These are phyloP conservation scores for Malacoctenus gilli DNA, from an alignment of 2,797 vertebrate genomes.

Conservation along the genomic window DNA sequence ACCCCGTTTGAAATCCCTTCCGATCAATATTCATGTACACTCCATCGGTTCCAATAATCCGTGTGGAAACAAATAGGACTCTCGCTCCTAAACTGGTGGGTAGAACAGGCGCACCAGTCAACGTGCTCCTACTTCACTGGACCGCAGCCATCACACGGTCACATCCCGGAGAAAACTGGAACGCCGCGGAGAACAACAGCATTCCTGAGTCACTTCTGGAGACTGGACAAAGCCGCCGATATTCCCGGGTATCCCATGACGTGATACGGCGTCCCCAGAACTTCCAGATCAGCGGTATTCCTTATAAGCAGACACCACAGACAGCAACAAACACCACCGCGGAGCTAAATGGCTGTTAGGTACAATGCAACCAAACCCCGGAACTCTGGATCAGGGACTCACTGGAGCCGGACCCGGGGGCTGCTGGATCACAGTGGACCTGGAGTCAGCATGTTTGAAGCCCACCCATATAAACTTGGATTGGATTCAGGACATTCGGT, in stretches of 20 bases:
- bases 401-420: conserved; percentile 35
- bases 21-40: conserved; percentile 56
- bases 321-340: conserved; percentile 56
- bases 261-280: conserved; percentile 32
- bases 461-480: too few relatives aligned
- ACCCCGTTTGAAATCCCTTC: conserved; percentile 59
- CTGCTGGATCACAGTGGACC: not conserved
- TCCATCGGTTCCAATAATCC: conserved; percentile 54
- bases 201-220: conserved; percentile 11
- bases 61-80: conserved; percentile 8
- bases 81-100: conserved; percentile 33
- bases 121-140: conserved; percentile 72
- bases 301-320: conserved; percentile 34
- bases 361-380: conserved; percentile 51
- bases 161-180: conserved; percentile 45
- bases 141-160: conserved; percentile 72
- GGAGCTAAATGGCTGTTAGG: conserved; percentile 65
- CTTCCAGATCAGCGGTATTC: conserved; percentile 27
- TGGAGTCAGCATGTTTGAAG: too few relatives aligned
- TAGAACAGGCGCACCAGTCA: conserved; percentile 47
- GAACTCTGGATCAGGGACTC: conserved; percentile 31
- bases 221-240: not conserved
- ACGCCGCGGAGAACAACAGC: conserved; percentile 39
- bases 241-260: conserved; percentile 46
- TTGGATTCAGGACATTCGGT: too few relatives aligned